These are phyloP conservation scores for Lagodon rhomboides DNA, from an alignment of 2,797 vertebrate species.

Conservation along the genomic window DNA sequence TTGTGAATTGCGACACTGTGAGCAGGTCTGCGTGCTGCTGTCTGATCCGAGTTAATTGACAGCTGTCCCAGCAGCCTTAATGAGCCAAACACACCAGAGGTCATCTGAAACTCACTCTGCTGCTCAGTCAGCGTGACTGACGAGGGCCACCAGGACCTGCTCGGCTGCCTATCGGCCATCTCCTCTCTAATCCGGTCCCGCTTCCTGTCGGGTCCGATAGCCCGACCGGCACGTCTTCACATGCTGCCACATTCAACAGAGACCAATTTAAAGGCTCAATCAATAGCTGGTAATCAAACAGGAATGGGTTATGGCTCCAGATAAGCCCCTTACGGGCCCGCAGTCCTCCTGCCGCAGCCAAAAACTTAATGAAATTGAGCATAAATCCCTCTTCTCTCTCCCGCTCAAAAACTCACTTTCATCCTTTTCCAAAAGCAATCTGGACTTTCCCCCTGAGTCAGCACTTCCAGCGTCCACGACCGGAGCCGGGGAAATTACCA, in stretches of 20 bases:
- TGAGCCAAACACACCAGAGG: neutral
- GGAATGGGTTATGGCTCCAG: constrained; percentile 59
- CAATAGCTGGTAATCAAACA: constrained; percentile 67
- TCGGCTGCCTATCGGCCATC: constrained; percentile 22
- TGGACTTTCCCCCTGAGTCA: constrained; percentile 77
- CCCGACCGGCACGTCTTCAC: constrained; percentile 14
- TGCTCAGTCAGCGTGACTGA: neutral
- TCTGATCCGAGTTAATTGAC: too few species aligned
- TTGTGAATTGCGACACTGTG: too few species aligned
- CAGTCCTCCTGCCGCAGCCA: constrained; percentile 61
- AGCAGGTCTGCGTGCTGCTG: too few species aligned
- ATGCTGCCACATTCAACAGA: constrained; percentile 38
- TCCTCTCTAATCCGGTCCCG: constrained; percentile 29
- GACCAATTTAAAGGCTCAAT: constrained; percentile 64
- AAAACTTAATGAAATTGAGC: constrained; percentile 74
- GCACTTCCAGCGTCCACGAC: constrained; percentile 63
- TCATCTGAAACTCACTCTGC: neutral
- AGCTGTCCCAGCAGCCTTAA: too few species aligned
- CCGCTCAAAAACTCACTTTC: constrained; percentile 55
- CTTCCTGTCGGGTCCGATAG: constrained; percentile 36
- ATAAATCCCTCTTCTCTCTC: constrained; percentile 57
- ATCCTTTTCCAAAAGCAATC: constrained; percentile 77
- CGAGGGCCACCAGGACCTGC: neutral
- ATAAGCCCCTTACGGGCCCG: constrained; percentile 64
- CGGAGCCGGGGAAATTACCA: constrained; percentile 68